These are phyloP conservation scores for Nixonia krombeini DNA, from an alignment of 1,140 invertebrate genomes.

Conservation along the genomic window DNA sequence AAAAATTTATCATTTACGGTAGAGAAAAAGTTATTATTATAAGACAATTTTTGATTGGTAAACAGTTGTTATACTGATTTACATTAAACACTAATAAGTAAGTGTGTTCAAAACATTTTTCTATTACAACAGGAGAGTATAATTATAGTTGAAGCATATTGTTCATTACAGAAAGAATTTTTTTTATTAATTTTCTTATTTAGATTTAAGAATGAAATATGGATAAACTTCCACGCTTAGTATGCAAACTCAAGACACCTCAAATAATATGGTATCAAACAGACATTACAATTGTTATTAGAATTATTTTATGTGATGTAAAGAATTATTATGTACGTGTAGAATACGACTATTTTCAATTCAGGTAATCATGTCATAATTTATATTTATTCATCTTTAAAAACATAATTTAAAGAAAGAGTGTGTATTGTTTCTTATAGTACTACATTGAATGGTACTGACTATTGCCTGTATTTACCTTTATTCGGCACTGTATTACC, in stretches of 20 bases:
- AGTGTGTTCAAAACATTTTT: too few species aligned
- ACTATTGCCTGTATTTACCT: constrained; percentile 55
- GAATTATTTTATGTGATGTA: constrained; percentile 59
- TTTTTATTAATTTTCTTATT: too few species aligned
- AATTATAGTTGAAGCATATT: too few species aligned
- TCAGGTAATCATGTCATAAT: constrained; percentile 55
- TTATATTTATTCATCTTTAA: neutral
- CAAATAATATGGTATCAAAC: constrained; percentile 63
- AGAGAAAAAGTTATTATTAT: too few species aligned
- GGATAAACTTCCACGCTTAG: constrained; percentile 40
- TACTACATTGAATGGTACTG: constrained; percentile 37
- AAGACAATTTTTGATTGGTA: too few species aligned
- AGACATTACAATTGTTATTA: constrained; percentile 52
- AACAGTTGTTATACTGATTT: too few species aligned
- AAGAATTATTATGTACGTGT: constrained; percentile 56
- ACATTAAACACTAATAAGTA: too few species aligned
- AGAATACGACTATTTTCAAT: constrained; percentile 49
- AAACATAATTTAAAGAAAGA: constrained; percentile 3
- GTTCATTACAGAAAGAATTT: too few species aligned
- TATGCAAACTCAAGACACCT: constrained; percentile 39
- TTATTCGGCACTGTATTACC: constrained; percentile 62
- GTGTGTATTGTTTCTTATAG: constrained; percentile 41
- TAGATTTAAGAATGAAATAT: too few species aligned
- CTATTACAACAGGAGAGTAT: too few species aligned
- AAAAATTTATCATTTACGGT: too few species aligned